Evolutionary conservation across 2,888 invertebrate genomes (phyloP).

Genomic region (Minunthozetes semirufus): DNA sequence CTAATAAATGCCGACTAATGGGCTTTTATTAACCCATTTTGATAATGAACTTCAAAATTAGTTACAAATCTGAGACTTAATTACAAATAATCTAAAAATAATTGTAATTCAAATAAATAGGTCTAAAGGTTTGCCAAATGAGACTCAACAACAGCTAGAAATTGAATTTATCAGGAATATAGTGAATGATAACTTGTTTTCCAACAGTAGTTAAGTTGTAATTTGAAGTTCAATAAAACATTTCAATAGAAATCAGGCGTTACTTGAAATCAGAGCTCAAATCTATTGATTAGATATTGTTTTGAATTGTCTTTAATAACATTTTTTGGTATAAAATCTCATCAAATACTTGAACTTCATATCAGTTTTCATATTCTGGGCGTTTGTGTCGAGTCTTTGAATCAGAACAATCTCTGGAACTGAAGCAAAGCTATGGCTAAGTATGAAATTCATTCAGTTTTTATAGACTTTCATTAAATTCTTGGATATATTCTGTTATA

Average conservation of each 20-base stretch:
- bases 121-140: constrained; percentile 1
- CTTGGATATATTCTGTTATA: neutral
- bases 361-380: neutral
- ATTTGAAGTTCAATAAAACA: constrained; percentile 9
- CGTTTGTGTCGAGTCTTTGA: neutral
- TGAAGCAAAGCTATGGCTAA: neutral
- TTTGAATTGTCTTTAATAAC: neutral
- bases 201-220: neutral
- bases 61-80: neutral
- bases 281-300: constrained; percentile 3
- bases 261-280: neutral
- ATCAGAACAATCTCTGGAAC: no score
- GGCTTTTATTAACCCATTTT: no score
- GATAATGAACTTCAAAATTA: neutral
- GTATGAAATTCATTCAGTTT: neutral
- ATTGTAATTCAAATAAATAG: neutral
- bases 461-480: neutral
- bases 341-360: neutral
- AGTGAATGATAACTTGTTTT: neutral
- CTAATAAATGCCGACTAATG: no score
- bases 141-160: neutral
- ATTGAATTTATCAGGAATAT: neutral
- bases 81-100: neutral
- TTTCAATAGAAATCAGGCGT: neutral
- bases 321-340: neutral